Evolutionary conservation across 2,888 invertebrate genomes (phyloP), one percentile per base, ranked within the genome.

Genomic region (Drosophila setosimentum): DNA sequence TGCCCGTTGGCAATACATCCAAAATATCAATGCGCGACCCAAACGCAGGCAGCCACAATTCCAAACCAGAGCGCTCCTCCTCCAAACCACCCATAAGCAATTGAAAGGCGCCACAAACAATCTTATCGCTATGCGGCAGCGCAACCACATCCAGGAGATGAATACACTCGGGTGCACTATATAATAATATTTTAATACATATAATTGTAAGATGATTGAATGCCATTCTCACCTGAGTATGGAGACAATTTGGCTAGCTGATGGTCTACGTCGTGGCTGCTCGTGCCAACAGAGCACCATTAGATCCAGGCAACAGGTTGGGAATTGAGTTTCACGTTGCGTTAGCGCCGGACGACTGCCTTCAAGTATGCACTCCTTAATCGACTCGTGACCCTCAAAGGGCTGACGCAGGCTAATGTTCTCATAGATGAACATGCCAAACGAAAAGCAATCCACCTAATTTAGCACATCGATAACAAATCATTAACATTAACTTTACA

Each of bases 371-470:
- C 98, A 98, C 90, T 99, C 99, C 92, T 99, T 99, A 6, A 99
- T 98, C 2, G 99, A 98, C 93, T 99, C 99, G 91, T 98, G 97
- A 0, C 98, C 98, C 89, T 99, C 99, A 91, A 99, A 99, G 0
- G 99, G 99, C 91, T 98, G 97, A 53, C 98, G 96, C 54, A 99
- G 94, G 0, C 98, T 98, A 59, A 99, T 94, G 78, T 99, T 95
- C 93, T 99, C 99, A 93, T 99, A 99, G 82, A 99, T 94, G 91
- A 99, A 97, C 99, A 99, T 99, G 24, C 99, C 99, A 94, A 98
- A 99, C 0, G 99, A 99, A 93, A 99, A 99, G 82, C 99, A 98
- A 92, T 99, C 99, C 68, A 99, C 99, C 96, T 96, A 27, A 7
- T 62, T 5, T 11, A 42, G 2, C 6, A 21, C 11, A 42, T 42